Conservation (phyloP, 2,888 invertebrate species). For the Watsonalla binaria region DNA sequence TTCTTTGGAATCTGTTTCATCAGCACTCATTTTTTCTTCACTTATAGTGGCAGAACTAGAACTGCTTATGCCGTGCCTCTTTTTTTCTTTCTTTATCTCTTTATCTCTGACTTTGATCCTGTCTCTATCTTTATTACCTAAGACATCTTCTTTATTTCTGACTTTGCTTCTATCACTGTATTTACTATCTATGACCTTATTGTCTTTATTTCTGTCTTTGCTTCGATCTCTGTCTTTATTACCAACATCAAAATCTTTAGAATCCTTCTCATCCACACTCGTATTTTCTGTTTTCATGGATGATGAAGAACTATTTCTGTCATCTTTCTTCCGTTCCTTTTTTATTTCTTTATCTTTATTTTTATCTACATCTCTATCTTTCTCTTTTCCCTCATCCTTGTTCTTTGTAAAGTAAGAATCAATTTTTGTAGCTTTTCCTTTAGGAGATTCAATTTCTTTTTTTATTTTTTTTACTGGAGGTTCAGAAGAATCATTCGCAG, state of each 20-base stretch:
- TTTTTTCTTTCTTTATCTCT: slow-evolving; percentile 14
- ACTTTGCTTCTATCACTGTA: background rate
- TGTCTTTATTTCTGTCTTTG: slow-evolving; percentile 1
- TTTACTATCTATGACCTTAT: background rate
- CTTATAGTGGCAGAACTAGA: slow-evolving; percentile 12
- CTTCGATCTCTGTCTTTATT: background rate
- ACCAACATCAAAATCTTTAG: slow-evolving; percentile 11
- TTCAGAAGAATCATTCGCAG: slow-evolving; percentile 34
- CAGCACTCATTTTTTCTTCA: background rate
- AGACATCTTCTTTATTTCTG: background rate
- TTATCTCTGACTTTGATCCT: slow-evolving; percentile 3
- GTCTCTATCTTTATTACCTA: background rate
- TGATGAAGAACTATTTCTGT: slow-evolving; percentile 5
- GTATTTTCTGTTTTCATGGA: slow-evolving; percentile 9
- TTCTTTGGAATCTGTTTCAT: background rate
- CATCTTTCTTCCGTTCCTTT: slow-evolving; percentile 4
- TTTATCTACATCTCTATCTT: background rate
- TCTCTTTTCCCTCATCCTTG: slow-evolving; percentile 5
- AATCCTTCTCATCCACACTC: slow-evolving; percentile 17
- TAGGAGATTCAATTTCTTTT: slow-evolving; percentile 26
- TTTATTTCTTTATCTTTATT: slow-evolving; percentile 4
- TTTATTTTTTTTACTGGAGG: slow-evolving; percentile 47
- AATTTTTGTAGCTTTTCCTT: slow-evolving; percentile 20
- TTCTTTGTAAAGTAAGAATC: slow-evolving; percentile 20
- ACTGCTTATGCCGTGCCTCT: slow-evolving; percentile 9